Conservation (phyloP, 2,113 vertebrate species). For the Ardeotis arabs region DNA sequence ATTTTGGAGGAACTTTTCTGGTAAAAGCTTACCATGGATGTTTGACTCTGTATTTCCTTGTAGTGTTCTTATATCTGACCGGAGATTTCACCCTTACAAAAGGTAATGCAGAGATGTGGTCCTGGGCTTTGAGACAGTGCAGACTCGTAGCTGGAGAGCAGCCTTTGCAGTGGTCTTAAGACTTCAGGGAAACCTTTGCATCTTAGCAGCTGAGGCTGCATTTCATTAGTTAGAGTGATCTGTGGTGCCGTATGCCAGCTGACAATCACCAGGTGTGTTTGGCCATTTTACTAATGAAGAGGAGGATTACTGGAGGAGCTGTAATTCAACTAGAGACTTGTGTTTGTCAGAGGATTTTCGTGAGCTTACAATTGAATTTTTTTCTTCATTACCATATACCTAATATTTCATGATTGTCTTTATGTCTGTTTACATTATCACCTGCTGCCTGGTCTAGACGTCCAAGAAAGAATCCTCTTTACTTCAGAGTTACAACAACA, state of each 20-base stretch:
- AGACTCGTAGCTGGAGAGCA: background rate
- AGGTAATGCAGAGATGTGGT: background rate
- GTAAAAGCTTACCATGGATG: background rate
- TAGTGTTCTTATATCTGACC: background rate
- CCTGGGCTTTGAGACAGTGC: background rate
- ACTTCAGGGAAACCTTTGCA: background rate
- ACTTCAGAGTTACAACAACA: background rate
- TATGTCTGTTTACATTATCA: background rate
- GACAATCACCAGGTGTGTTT: slow-evolving; percentile 31
- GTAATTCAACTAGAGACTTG: background rate
- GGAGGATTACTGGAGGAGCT: slow-evolving; percentile 31
- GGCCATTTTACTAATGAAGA: slow-evolving; percentile 50
- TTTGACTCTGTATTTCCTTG: background rate
- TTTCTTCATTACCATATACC: background rate
- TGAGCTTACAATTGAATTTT: background rate
- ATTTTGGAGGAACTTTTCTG: background rate
- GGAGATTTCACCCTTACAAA: background rate
- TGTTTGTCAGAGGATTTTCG: background rate
- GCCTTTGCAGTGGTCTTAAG: background rate
- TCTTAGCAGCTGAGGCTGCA: background rate
- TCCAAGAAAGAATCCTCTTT: background rate
- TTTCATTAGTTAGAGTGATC: slow-evolving; percentile 43
- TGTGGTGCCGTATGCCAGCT: slow-evolving; percentile 29
- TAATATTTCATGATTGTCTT: background rate
- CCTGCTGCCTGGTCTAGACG: background rate